These are phyloP conservation scores for Cremastobaeus sp. DNA, from an alignment of 2,888 invertebrate species.

Conservation along the genomic window DNA sequence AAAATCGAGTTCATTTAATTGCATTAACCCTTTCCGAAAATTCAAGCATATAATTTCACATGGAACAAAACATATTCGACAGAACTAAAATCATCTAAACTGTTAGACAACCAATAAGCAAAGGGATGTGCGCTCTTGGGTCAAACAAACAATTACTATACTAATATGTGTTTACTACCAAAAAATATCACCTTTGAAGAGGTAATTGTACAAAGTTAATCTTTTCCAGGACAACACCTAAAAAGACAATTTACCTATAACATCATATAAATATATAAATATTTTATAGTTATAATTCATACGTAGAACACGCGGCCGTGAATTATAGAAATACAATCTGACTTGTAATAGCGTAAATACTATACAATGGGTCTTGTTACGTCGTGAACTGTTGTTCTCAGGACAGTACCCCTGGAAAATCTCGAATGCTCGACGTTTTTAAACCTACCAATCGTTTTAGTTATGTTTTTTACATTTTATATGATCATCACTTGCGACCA, in stretches of 20 bases:
- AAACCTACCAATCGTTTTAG: too few species aligned
- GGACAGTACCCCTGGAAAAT: slow-evolving; percentile 64
- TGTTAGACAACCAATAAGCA: too few species aligned
- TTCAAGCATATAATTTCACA: too few species aligned
- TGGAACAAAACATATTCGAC: too few species aligned
- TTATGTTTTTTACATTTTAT: too few species aligned
- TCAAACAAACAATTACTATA: too few species aligned
- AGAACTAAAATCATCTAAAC: too few species aligned
- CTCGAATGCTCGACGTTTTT: slow-evolving; percentile 8
- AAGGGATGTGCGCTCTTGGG: too few species aligned
- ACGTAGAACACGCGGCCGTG: slow-evolving; percentile 57
- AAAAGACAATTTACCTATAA: slow-evolving; percentile 39
- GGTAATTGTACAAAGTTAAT: slow-evolving; percentile 63
- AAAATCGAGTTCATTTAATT: too few species aligned
- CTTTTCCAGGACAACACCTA: slow-evolving; percentile 47
- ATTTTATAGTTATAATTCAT: slow-evolving; percentile 70
- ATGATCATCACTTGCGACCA: background rate
- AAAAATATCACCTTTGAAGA: too few species aligned
- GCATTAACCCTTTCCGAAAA: too few species aligned
- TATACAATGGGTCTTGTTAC: slow-evolving; percentile 71
- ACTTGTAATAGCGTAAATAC: slow-evolving; percentile 69
- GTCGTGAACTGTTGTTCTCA: slow-evolving; percentile 70
- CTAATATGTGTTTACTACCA: too few species aligned
- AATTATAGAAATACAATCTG: slow-evolving; percentile 68
- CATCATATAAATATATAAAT: slow-evolving; percentile 61